These are phyloP conservation scores for Paedocypris micromegethes DNA, from an alignment of 2,797 vertebrate genomes.

Conservation along the genomic window DNA sequence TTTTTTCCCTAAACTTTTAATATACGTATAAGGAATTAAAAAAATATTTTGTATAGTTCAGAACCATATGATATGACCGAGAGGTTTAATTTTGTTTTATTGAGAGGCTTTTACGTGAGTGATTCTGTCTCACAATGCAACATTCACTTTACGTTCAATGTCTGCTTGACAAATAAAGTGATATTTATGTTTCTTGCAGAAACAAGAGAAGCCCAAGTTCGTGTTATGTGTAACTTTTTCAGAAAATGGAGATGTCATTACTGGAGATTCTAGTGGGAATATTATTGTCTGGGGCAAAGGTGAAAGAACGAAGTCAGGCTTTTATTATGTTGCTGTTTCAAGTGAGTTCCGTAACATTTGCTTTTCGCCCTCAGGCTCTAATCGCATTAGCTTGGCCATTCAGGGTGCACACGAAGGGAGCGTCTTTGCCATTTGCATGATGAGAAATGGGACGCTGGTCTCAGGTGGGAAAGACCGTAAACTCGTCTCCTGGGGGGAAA, in stretches of 20 bases:
- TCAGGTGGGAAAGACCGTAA: conserved; percentile 94
- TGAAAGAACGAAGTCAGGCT: conserved; percentile 50
- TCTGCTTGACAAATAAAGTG: conserved; percentile 43
- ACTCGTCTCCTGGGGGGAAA: conserved; percentile 88
- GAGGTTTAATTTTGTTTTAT: too few relatives aligned
- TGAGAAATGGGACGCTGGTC: conserved; percentile 87
- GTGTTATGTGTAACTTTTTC: conserved; percentile 97
- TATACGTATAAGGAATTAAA: too few relatives aligned
- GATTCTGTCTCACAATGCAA: too few relatives aligned
- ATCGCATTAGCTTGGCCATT: conserved; percentile 88
- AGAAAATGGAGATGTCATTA: conserved; percentile 95
- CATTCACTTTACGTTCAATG: background rate
- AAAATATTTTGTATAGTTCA: too few relatives aligned
- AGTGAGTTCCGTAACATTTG: conserved; percentile 18
- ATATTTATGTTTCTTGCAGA: conserved; percentile 72
- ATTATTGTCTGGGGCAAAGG: conserved; percentile 99
- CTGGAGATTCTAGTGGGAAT: conserved; percentile 97
- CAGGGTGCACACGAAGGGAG: conserved; percentile 93
- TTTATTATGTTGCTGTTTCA: conserved; percentile 8
- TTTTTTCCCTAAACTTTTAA: too few relatives aligned
- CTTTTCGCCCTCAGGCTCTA: conserved; percentile 74
- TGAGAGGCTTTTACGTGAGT: too few relatives aligned
- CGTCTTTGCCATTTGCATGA: conserved; percentile 93
- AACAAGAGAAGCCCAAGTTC: conserved; percentile 99
- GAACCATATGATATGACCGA: too few relatives aligned